Evolutionary conservation across 2,888 invertebrate genomes (phyloP).

Genomic region (Bursaphelenchus okinawaensis): DNA sequence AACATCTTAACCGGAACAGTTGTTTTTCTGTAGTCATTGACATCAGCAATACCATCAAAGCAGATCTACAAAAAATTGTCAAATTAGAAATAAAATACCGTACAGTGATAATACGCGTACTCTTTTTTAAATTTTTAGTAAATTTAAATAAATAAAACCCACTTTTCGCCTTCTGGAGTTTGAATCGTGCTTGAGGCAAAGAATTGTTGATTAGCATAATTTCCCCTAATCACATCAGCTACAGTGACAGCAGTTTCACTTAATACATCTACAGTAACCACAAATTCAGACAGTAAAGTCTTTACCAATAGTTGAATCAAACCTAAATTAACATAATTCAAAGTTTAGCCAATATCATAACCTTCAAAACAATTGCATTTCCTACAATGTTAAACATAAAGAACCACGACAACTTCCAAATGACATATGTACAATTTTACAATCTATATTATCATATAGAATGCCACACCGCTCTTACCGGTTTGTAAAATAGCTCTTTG

Average conservation of each 20-base stretch:
- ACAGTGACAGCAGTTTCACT: conserved; percentile 90
- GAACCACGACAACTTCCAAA: too few species aligned
- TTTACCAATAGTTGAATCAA: conserved; percentile 76
- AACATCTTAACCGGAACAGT: conserved; percentile 78
- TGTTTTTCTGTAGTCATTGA: conserved; percentile 99
- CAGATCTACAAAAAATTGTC: conserved; percentile 66
- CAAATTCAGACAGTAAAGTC: conserved; percentile 82
- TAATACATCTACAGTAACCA: conserved; percentile 89
- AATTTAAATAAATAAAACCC: conserved; percentile 1
- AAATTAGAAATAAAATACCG: not conserved
- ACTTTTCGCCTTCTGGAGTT: conserved; percentile 32
- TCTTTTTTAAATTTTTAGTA: too few species aligned
- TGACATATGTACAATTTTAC: too few species aligned
- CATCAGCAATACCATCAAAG: conserved; percentile 87
- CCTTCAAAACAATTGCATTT: too few species aligned
- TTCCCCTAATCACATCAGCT: conserved; percentile 86
- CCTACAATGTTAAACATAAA: too few species aligned
- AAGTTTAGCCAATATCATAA: too few species aligned
- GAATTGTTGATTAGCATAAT: conserved; percentile 81
- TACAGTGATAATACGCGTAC: not conserved
- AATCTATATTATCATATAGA: too few species aligned
- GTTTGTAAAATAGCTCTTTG: conserved; percentile 82
- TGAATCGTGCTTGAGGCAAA: conserved; percentile 65
- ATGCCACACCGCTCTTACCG: conserved; percentile 63
- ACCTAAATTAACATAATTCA: conserved; percentile 55